These are phyloP conservation scores for Aphaenogaster rudis DNA, from an alignment of 1,140 invertebrate genomes.

Conservation along the genomic window DNA sequence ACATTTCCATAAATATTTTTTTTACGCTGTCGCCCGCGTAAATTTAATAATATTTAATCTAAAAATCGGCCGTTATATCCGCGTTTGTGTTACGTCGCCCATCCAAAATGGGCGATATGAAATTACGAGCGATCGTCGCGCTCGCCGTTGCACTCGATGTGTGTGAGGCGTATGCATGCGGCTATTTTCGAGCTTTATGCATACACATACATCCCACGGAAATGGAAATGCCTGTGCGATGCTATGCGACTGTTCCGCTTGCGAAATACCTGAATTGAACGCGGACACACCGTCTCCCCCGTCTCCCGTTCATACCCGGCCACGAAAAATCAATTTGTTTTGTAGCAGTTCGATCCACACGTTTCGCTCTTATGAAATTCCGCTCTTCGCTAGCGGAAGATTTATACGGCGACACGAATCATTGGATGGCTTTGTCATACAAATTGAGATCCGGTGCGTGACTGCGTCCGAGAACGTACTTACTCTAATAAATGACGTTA, in stretches of 20 bases:
- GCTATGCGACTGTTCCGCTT: slow-evolving; percentile 56
- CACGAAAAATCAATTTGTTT: slow-evolving; percentile 64
- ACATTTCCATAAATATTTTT: slow-evolving; percentile 4
- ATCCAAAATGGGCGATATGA: slow-evolving; percentile 47
- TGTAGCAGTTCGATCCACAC: slow-evolving; percentile 47
- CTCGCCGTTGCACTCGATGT: background rate
- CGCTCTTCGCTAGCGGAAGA: slow-evolving; percentile 16
- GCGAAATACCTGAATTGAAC: slow-evolving; percentile 41
- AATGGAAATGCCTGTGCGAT: slow-evolving; percentile 64
- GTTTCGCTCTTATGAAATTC: slow-evolving; percentile 54
- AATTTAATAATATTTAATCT: slow-evolving; percentile 54
- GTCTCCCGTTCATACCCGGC: background rate
- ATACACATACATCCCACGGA: slow-evolving; percentile 34
- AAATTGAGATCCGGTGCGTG: slow-evolving; percentile 46
- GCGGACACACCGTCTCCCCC: slow-evolving; percentile 11
- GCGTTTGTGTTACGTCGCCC: background rate
- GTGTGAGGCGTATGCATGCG: slow-evolving; percentile 20
- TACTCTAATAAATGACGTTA: slow-evolving; percentile 9
- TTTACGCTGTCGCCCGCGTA: background rate
- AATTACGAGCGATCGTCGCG: slow-evolving; percentile 56
- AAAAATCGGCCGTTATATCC: slow-evolving; percentile 31
- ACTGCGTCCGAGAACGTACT: background rate
- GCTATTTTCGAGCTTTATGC: slow-evolving; percentile 34
- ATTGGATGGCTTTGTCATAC: slow-evolving; percentile 47
- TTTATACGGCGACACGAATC: slow-evolving; percentile 47